phyloP scores from a whole-genome alignment of 2,797 vertebrate species.

The Acanthurus tractus region DNA sequence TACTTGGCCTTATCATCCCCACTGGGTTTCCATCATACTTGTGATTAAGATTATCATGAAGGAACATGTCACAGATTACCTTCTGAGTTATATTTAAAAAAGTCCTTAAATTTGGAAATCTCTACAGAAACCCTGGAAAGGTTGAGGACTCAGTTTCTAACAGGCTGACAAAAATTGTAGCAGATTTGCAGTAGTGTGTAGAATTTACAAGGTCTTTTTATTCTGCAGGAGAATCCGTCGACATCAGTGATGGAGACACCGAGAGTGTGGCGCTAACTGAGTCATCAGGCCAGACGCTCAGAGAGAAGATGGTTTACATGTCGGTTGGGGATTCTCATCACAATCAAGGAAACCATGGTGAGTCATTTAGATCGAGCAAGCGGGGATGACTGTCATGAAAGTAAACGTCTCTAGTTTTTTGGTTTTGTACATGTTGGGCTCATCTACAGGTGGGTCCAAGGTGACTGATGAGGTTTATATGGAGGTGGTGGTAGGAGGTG shows the following conservation, averaged over 20 bases:
- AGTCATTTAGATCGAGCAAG: conserved; percentile 60
- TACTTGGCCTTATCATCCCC: no score
- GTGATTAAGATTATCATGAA: background rate
- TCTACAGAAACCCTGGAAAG: background rate
- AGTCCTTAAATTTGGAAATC: background rate
- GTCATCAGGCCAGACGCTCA: conserved; percentile 90
- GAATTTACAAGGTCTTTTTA: conserved; percentile 12
- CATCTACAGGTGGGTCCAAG: conserved; percentile 89
- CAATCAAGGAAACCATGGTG: conserved; percentile 94
- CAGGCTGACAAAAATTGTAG: background rate
- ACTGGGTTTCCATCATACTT: background rate
- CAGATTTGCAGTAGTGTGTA: background rate
- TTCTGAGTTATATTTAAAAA: background rate
- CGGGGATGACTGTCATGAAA: conserved; percentile 41
- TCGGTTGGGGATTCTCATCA: conserved; percentile 95
- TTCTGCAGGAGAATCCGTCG: conserved; percentile 92
- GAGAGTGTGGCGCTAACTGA: conserved; percentile 91
- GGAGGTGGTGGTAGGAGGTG: conserved; percentile 94
- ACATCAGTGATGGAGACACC: conserved; percentile 94
- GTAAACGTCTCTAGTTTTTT: conserved; percentile 45
- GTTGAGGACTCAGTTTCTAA: background rate
- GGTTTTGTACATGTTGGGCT: conserved; percentile 69
- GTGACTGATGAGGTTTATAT: conserved; percentile 96
- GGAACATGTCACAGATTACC: background rate
- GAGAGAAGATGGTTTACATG: conserved; percentile 99